phyloP scores from a whole-genome alignment of 2,888 invertebrate species.

The Xanthia icteritia region DNA sequence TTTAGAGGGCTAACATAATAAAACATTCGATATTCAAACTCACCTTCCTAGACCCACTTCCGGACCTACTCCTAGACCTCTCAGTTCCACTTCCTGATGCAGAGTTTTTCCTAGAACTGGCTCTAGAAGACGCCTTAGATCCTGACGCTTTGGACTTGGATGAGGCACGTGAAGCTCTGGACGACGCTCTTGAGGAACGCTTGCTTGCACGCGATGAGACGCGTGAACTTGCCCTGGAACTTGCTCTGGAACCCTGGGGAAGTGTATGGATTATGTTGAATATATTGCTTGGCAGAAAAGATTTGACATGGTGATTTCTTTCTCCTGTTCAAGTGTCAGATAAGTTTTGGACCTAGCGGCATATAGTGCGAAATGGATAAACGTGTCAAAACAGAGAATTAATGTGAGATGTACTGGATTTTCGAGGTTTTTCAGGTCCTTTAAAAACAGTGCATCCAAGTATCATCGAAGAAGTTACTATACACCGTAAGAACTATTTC shows the following conservation, averaged over 20 bases:
- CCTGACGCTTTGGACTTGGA: slow-evolving; percentile 78
- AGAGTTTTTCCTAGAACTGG: slow-evolving; percentile 79
- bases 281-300: background rate
- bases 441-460: too few relatives aligned
- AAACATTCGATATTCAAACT: slow-evolving; percentile 22
- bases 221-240: slow-evolving; percentile 81
- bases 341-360: background rate
- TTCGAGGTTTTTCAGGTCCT: too few relatives aligned
- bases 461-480: too few relatives aligned
- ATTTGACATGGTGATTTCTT: background rate
- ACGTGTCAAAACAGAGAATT: background rate
- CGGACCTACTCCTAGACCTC: slow-evolving; percentile 82
- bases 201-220: slow-evolving; percentile 74
- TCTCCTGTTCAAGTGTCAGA: background rate
- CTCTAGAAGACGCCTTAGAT: slow-evolving; percentile 80
- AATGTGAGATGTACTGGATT: background rate
- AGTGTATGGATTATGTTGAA: background rate
- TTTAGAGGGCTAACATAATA: too few relatives aligned
- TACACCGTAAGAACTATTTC: too few relatives aligned
- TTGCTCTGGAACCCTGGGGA: slow-evolving; percentile 80
- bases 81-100: slow-evolving; percentile 81
- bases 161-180: slow-evolving; percentile 68
- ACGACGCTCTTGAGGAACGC: slow-evolving; percentile 73
- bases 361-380: background rate
- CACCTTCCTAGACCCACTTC: slow-evolving; percentile 84